These are phyloP conservation scores for Scaptomyza flava DNA, from an alignment of 2,888 invertebrate genomes.

Conservation along the genomic window DNA sequence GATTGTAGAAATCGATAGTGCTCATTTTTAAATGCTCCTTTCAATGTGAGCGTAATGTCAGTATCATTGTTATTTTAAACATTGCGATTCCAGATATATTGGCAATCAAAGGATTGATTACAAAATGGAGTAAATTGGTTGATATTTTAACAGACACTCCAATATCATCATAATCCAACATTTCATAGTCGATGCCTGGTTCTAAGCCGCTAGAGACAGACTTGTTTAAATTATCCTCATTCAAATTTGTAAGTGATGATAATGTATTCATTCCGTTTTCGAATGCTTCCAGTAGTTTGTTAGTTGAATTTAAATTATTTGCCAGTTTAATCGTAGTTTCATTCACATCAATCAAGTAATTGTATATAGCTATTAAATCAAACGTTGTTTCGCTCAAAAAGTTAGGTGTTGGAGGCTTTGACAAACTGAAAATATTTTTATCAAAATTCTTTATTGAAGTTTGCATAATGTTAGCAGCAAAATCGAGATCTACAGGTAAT, in stretches of 20 bases:
- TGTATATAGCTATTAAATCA: slow-evolving; percentile 80
- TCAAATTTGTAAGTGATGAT: slow-evolving; percentile 42
- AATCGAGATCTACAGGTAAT: slow-evolving; percentile 87
- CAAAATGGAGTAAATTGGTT: slow-evolving; percentile 75
- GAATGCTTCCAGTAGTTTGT: slow-evolving; percentile 87
- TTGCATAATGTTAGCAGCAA: slow-evolving; percentile 83
- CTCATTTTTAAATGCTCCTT: slow-evolving; percentile 66
- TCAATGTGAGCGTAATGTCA: slow-evolving; percentile 28
- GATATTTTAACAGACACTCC: slow-evolving; percentile 78
- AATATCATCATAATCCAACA: slow-evolving; percentile 68
- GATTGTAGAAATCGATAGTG: slow-evolving; percentile 81
- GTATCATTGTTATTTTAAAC: slow-evolving; percentile 41
- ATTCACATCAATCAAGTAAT: slow-evolving; percentile 86
- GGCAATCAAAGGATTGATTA: slow-evolving; percentile 75
- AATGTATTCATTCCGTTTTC: slow-evolving; percentile 86
- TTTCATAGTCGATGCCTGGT: slow-evolving; percentile 38
- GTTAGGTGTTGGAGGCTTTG: background rate
- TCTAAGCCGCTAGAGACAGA: slow-evolving; percentile 14
- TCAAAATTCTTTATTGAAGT: slow-evolving; percentile 33
- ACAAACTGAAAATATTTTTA: background rate
- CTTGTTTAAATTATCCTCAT: background rate
- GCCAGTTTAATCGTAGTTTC: slow-evolving; percentile 65
- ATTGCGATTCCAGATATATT: slow-evolving; percentile 82
- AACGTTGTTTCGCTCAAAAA: slow-evolving; percentile 23
- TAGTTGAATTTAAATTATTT: slow-evolving; percentile 87